These are phyloP conservation scores for Xiphias gladius DNA, from an alignment of 2,113 vertebrate species.

Conservation along the genomic window DNA sequence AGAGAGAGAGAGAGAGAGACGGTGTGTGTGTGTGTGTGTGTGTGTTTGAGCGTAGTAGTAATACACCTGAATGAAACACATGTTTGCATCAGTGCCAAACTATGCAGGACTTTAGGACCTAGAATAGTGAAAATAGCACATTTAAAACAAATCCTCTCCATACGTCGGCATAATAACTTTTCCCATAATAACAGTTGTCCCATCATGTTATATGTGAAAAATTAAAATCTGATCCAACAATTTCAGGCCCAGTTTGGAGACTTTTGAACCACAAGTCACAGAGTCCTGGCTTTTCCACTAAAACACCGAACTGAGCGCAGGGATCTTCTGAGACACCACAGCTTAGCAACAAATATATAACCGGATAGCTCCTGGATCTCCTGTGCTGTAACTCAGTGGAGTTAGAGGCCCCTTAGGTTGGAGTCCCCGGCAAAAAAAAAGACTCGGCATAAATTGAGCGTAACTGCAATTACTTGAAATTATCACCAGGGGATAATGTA, in stretches of 20 bases:
- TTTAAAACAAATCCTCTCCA: neutral
- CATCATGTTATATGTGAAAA: neutral
- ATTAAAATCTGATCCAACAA: too few relatives aligned
- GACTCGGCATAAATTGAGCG: neutral
- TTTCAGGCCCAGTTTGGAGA: too few relatives aligned
- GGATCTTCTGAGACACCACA: neutral
- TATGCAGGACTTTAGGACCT: conserved; percentile 14
- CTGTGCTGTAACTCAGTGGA: neutral
- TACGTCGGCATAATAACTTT: neutral
- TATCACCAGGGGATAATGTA: neutral
- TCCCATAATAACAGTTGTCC: too few relatives aligned
- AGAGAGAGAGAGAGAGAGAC: too few relatives aligned
- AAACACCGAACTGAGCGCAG: neutral
- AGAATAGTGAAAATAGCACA: neutral
- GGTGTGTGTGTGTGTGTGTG: neutral
- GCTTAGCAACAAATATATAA: neutral
- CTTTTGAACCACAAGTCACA: neutral
- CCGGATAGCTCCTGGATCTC: neutral
- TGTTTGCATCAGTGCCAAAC: conserved; percentile 46
- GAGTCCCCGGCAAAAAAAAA: neutral
- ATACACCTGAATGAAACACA: conserved; percentile 61
- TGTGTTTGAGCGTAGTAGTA: conserved; percentile 11
- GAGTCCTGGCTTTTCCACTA: too few relatives aligned
- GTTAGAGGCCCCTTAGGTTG: neutral
- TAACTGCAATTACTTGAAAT: neutral